phyloP scores from a whole-genome alignment of 2,113 vertebrate species.

The Vireo altiloquus region DNA sequence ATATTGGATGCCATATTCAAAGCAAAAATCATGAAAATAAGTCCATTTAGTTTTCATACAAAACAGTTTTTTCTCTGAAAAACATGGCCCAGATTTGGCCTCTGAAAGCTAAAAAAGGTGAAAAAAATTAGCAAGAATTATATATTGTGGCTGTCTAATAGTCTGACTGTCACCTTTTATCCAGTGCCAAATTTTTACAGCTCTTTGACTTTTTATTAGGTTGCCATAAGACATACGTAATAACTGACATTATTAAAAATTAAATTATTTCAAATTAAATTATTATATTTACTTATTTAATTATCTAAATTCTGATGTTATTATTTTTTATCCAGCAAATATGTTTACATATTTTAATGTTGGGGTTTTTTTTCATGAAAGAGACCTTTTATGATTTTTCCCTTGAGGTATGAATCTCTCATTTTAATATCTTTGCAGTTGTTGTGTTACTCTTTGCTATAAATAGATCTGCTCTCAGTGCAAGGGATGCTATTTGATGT shows the following conservation, averaged over 20 bases:
- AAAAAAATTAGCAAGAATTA: not conserved
- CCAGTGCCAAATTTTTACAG: not conserved
- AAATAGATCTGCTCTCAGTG: not conserved
- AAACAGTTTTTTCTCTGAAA: not conserved
- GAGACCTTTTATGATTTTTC: not conserved
- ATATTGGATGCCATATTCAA: not conserved
- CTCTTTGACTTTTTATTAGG: not conserved
- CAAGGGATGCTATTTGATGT: not conserved
- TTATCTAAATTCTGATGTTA: not conserved
- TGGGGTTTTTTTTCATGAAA: rapidly evolving
- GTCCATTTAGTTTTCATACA: not conserved
- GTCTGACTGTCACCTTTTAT: not conserved
- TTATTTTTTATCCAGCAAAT: not conserved
- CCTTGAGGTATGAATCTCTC: not conserved
- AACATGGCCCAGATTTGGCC: not conserved
- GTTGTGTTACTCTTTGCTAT: not conserved
- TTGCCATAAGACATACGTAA: not conserved
- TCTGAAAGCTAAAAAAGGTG: not conserved
- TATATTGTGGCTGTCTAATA: not conserved
- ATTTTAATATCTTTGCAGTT: not conserved
- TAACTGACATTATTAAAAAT: not conserved
- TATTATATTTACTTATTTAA: not conserved
- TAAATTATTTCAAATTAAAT: not conserved
- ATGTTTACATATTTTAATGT: not conserved
- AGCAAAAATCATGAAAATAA: not conserved